A percentile compares a stretch with the other conserved stretches of the same genome.
Evolutionary conservation across 2,113 vertebrate genomes (phyloP).

Genomic region (Riparia riparia): DNA sequence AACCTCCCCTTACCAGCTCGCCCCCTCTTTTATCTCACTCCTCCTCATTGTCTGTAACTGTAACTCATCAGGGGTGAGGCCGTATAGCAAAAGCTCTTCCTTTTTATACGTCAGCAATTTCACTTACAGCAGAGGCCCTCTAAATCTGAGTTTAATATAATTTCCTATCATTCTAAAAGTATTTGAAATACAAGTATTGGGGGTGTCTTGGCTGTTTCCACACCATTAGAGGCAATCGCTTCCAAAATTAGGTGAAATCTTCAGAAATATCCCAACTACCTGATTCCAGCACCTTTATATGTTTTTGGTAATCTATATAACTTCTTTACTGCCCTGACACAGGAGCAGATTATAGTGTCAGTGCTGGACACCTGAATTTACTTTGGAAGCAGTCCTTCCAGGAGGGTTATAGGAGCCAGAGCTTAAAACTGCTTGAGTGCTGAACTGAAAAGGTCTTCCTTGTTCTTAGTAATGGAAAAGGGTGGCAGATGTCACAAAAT

Average conservation of each 20-base stretch:
- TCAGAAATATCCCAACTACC: neutral
- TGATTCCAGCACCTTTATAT: neutral
- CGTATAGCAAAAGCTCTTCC: neutral
- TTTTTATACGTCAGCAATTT: neutral
- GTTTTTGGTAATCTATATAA: neutral
- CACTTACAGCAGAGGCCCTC: neutral
- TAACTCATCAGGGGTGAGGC: neutral
- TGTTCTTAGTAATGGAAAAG: neutral
- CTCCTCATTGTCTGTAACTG: neutral
- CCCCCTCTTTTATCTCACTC: neutral
- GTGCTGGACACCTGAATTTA: neutral
- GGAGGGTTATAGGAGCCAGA: neutral
- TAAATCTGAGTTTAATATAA: neutral
- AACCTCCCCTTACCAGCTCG: neutral
- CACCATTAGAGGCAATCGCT: neutral
- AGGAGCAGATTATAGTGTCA: neutral
- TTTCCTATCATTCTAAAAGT: neutral
- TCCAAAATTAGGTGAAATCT: neutral
- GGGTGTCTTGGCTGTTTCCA: neutral
- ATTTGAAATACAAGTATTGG: neutral
- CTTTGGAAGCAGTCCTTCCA: neutral
- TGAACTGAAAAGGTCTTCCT: neutral
- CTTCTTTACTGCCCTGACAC: neutral
- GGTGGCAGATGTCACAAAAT: neutral
- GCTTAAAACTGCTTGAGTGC: neutral